A percentile compares a stretch with the other conserved stretches of the same genome.
phyloP scores from a whole-genome alignment of 2,113 vertebrate species.

The Notothenia coriiceps region DNA sequence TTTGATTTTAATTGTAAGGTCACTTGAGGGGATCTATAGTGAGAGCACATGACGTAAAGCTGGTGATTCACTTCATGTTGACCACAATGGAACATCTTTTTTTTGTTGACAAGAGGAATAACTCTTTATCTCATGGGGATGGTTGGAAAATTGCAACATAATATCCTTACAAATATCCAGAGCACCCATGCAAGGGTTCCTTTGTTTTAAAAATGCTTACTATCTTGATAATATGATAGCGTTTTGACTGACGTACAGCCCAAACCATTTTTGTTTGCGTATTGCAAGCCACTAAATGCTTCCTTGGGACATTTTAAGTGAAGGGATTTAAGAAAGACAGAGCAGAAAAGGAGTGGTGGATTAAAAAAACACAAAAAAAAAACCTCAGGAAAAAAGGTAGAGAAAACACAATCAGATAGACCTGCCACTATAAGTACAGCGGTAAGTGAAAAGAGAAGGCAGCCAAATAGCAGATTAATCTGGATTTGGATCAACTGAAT shows the following conservation, averaged over 20 bases:
- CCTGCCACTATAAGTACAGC: constrained; percentile 45
- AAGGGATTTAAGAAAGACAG: constrained; percentile 69
- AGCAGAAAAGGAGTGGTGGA: constrained; percentile 27
- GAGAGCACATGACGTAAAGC: not conserved
- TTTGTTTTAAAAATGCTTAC: constrained; percentile 72
- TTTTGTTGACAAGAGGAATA: constrained; percentile 26
- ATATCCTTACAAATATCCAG: constrained; percentile 60
- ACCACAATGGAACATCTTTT: constrained; percentile 42
- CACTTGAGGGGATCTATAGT: not conserved
- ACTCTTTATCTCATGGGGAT: constrained; percentile 31
- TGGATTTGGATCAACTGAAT: constrained; percentile 60
- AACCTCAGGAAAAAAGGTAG: constrained; percentile 41
- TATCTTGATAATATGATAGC: constrained; percentile 64
- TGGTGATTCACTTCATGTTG: constrained; percentile 22
- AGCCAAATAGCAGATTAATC: constrained; percentile 67
- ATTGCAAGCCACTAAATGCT: constrained; percentile 80
- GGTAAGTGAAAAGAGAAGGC: constrained; percentile 30
- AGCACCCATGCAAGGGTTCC: constrained; percentile 65
- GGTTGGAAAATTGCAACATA: constrained; percentile 65
- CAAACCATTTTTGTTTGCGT: constrained; percentile 70
- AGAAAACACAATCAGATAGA: constrained; percentile 54
- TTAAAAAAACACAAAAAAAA: constrained; percentile 44
- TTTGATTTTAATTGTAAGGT: not conserved
- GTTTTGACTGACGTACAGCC: constrained; percentile 72
- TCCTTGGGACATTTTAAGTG: constrained; percentile 80